Evolutionary conservation across 2,113 vertebrate species (phyloP), one percentile per base, ranked within the genome.

Genomic region (Toxotes jaculatrix): DNA sequence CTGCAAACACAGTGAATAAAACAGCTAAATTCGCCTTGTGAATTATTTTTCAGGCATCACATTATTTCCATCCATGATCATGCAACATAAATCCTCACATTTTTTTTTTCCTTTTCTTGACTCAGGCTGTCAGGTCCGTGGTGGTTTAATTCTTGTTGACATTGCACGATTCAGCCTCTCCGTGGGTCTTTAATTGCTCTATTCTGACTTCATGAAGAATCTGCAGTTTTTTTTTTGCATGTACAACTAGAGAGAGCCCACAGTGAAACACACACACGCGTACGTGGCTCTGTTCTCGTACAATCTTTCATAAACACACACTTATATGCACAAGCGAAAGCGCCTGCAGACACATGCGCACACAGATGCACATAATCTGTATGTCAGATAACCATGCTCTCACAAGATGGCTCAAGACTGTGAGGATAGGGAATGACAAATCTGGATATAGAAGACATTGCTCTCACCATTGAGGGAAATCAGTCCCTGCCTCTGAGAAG

Each of bases 371-470:
- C 43, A 31, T 83, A 76, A 87, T 81, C 66, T 77, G 72, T 81
- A 77, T 23, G 40, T 85, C 76, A 87, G 80, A 87, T 81, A 87
- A 65, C 49, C 7, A 11, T 55, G 55, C 81, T 51, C 36, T 34
- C 31, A 64, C 73, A 84, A 65, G 64, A 83, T 60, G 38, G 68
- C 74, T 70, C 85, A 34, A 78, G 71, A 87, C 68, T 19, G 27
- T 83, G 80, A 90, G 69, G 84, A 90, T 76, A 69, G 47, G 67
- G 59, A 77, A 59, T 79, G 77, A 87, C 81, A 84, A 82, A 86
- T 86, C 67, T 89, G 88, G 67, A 87, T 83, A 61, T 84, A 36
- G 76, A 87, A 81, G 75, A 86, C 74, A 84, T 73, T 89, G 85
- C 83, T 78, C 67, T 80, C 63, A 38, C 66, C 38, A 75, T 47